phyloP scores from a whole-genome alignment of 2,888 invertebrate genomes.

The Nomada goodeniana region DNA sequence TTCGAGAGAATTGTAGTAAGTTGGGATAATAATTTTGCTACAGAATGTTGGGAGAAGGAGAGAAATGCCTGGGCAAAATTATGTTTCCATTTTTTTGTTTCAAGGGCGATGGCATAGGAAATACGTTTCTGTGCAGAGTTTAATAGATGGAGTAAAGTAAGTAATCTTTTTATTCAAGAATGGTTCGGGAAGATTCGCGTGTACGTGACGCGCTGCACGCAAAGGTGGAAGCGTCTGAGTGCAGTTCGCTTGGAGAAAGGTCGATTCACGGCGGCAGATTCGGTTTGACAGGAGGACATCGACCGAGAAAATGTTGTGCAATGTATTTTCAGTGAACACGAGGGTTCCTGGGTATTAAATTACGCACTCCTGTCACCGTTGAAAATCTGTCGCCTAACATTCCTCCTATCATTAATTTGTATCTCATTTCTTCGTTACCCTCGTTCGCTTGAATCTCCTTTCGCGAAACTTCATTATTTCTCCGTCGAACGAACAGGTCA shows the following conservation, averaged over 20 bases:
- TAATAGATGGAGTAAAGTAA: not conserved
- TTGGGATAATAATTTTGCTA: too few relatives aligned
- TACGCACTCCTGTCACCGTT: conserved; percentile 6
- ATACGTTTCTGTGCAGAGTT: conserved; percentile 2
- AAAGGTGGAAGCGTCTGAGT: conserved; percentile 3
- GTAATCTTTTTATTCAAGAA: not conserved
- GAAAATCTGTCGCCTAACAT: conserved; percentile 8
- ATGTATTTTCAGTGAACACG: conserved; percentile 33
- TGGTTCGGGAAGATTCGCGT: conserved; percentile 3
- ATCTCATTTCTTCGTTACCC: too few relatives aligned
- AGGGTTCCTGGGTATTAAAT: not conserved
- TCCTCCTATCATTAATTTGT: not conserved
- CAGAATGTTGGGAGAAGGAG: too few relatives aligned
- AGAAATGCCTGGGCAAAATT: too few relatives aligned
- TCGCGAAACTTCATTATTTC: too few relatives aligned
- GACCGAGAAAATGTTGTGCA: conserved; percentile 44
- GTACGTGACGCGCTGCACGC: conserved; percentile 13
- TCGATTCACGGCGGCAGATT: conserved; percentile 22
- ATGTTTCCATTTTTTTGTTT: too few relatives aligned
- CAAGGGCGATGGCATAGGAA: not conserved
- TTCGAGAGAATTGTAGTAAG: too few relatives aligned
- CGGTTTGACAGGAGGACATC: conserved; percentile 17
- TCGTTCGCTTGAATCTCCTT: too few relatives aligned
- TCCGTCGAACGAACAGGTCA: too few relatives aligned
- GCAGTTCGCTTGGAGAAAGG: conserved; percentile 19